Evolutionary conservation across 2,888 invertebrate genomes (phyloP).

Genomic region (Scelioninae gen. 2): DNA sequence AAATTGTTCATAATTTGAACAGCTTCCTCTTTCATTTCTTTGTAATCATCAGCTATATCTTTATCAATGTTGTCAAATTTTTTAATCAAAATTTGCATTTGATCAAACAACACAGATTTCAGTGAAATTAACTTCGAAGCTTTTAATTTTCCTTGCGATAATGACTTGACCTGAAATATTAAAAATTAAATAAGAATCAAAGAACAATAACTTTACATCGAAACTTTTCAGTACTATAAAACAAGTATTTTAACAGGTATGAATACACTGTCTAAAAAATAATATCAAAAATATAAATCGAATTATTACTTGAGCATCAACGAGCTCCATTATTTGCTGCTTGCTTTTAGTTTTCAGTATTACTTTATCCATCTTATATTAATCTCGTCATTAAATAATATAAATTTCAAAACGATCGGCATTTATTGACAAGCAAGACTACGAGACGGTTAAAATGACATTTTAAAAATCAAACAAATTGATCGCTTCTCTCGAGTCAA

Average conservation of each 20-base stretch:
- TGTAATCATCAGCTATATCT: conserved; percentile 65
- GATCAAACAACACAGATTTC: conserved; percentile 65
- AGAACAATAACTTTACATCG: not conserved
- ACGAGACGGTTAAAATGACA: conserved; percentile 19
- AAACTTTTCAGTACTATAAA: too few relatives aligned
- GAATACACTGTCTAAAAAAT: not conserved
- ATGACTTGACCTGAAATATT: conserved; percentile 65
- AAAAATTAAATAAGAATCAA: not conserved
- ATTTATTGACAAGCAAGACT: conserved; percentile 29
- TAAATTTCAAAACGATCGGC: conserved; percentile 25
- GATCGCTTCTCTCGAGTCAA: not conserved
- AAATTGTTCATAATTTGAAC: conserved; percentile 66
- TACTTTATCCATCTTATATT: conserved; percentile 60
- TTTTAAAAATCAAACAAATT: conserved; percentile 13
- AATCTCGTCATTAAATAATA: not conserved
- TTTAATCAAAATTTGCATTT: conserved; percentile 64
- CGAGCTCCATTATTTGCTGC: conserved; percentile 65
- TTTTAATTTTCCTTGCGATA: conserved; percentile 50
- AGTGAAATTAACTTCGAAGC: conserved; percentile 53
- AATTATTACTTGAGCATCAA: conserved; percentile 67
- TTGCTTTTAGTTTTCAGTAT: conserved; percentile 69
- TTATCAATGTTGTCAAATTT: conserved; percentile 67
- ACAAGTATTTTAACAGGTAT: too few relatives aligned
- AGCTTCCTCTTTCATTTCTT: conserved; percentile 67
- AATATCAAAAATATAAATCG: not conserved